Conservation (phyloP, 2,113 vertebrate species). For the Chionodraco myersi region DNA sequence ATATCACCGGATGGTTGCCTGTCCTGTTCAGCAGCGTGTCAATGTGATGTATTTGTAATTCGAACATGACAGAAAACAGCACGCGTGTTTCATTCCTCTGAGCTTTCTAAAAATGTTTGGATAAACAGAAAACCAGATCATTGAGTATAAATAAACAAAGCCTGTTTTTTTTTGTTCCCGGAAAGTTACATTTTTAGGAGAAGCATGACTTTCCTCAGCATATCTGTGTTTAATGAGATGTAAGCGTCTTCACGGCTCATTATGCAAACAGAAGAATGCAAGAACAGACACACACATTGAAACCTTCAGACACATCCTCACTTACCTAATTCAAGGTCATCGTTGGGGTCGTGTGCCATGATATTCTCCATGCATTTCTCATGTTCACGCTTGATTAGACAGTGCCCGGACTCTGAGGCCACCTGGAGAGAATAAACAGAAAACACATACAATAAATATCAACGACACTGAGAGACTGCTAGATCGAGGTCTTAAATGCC, state of each 20-base stretch:
- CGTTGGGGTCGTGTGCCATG: constrained; percentile 57
- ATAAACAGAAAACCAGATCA: constrained; percentile 1
- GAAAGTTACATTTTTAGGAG: background rate
- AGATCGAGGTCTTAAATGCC: background rate
- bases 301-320: background rate
- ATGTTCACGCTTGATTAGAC: constrained; percentile 82
- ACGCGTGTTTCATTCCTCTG: constrained; percentile 25
- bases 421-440: constrained; percentile 69
- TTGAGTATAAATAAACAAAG: constrained; percentile 9
- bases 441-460: constrained; percentile 10
- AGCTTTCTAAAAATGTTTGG: constrained; percentile 27
- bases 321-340: constrained; percentile 76
- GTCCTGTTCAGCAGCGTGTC: background rate
- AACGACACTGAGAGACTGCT: background rate
- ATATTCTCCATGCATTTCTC: constrained; percentile 85
- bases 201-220: constrained; percentile 19
- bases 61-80: constrained; percentile 12
- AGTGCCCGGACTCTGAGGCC: constrained; percentile 76
- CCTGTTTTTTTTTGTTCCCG: background rate
- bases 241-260: background rate
- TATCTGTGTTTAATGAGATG: constrained; percentile 15
- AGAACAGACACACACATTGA: constrained; percentile 20
- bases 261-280: constrained; percentile 11
- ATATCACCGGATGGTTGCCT: constrained; percentile 1
- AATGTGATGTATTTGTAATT: constrained; percentile 11